Conservation (phyloP, 2,113 vertebrate species). For the Cololabis saira region DNA sequence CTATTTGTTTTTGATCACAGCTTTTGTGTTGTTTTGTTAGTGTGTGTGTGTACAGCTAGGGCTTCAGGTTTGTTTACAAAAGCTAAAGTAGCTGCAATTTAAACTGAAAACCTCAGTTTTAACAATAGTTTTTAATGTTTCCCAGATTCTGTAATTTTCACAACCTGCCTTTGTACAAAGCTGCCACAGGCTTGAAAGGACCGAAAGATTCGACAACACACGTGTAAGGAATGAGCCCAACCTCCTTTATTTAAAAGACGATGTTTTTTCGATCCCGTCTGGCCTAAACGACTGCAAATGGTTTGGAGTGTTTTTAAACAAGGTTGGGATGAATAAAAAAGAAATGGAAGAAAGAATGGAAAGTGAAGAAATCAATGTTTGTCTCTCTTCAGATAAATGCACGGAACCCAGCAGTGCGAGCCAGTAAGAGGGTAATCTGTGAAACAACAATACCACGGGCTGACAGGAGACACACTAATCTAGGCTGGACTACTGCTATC, state of each 20-base stretch:
- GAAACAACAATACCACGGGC: constrained; percentile 70
- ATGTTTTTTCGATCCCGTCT: constrained; percentile 27
- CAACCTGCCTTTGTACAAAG: background rate
- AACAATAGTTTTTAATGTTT: background rate
- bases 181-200: constrained; percentile 15
- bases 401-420: constrained; percentile 43
- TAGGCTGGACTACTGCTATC: constrained; percentile 63
- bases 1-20: background rate
- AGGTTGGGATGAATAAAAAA: constrained; percentile 58
- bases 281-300: constrained; percentile 49
- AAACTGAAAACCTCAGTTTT: background rate
- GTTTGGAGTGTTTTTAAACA: constrained; percentile 38
- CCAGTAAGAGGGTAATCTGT: constrained; percentile 71
- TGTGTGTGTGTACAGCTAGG: too few relatives aligned
- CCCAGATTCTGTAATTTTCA: constrained; percentile 12
- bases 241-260: constrained; percentile 28
- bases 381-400: constrained; percentile 71
- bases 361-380: constrained; percentile 73
- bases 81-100: background rate
- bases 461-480: constrained; percentile 70
- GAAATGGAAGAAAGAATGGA: constrained; percentile 36
- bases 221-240: background rate
- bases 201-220: constrained; percentile 13
- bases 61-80: background rate
- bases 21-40: too few relatives aligned